Percentiles rank a stretch among this genome's conserved stretches.
phyloP scores from a whole-genome alignment of 1,140 invertebrate species.

The Proales similis region DNA sequence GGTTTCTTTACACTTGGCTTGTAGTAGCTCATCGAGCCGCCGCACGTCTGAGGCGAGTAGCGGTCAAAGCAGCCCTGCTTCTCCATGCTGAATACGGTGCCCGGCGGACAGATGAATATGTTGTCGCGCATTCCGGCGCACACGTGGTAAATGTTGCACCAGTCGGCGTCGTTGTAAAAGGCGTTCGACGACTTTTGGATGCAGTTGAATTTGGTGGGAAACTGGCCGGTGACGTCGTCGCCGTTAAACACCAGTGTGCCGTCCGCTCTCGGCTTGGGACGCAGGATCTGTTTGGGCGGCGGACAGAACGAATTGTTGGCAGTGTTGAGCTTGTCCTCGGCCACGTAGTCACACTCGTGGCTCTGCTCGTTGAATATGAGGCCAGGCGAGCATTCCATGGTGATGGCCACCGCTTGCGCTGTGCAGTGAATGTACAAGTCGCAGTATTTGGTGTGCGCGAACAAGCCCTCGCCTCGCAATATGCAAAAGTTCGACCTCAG shows the following conservation, averaged over 20 bases:
- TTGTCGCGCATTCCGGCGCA: slow-evolving; percentile 33
- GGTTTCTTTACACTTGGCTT: slow-evolving; percentile 37
- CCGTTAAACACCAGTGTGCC: slow-evolving; percentile 24
- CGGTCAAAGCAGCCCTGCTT: slow-evolving; percentile 38
- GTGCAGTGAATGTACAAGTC: slow-evolving; percentile 37
- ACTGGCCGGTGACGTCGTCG: slow-evolving; percentile 28
- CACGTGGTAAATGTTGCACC: slow-evolving; percentile 38
- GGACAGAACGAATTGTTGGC: slow-evolving; percentile 27
- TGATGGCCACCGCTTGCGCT: slow-evolving; percentile 32
- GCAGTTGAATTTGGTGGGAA: slow-evolving; percentile 28
- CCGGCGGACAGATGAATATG: slow-evolving; percentile 38
- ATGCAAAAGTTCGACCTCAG: slow-evolving; percentile 38
- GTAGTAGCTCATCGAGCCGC: slow-evolving; percentile 21
- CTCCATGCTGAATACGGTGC: slow-evolving; percentile 29
- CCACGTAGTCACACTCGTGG: slow-evolving; percentile 26
- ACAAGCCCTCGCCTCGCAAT: slow-evolving; percentile 18
- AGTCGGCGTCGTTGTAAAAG: slow-evolving; percentile 21
- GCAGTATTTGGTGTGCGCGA: slow-evolving; percentile 30
- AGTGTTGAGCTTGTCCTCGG: slow-evolving; percentile 8
- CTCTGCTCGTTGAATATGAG: slow-evolving; percentile 36
- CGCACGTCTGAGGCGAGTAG: slow-evolving; percentile 1
- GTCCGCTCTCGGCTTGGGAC: slow-evolving; percentile 33
- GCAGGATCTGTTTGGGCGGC: slow-evolving; percentile 17
- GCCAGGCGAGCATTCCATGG: slow-evolving; percentile 37
- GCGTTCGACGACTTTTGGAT: slow-evolving; percentile 14